Evolutionary conservation across 2,797 vertebrate genomes (phyloP), one percentile per base, ranked within the genome.

Genomic region (Malacoctenus gilli): DNA sequence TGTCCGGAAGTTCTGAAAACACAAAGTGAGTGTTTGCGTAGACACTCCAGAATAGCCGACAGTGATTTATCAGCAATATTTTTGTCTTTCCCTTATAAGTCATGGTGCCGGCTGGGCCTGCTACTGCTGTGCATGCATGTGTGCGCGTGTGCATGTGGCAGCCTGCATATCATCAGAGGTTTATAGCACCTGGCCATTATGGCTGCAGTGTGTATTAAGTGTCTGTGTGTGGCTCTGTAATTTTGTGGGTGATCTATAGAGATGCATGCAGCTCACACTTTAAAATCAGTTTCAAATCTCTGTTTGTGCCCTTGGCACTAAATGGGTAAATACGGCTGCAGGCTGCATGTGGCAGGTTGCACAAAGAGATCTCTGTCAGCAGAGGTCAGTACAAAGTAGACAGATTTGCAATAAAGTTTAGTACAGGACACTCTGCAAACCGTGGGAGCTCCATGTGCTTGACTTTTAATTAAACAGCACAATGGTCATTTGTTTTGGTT

Each of bases 71-170:
- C 56, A 72, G 49, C 63, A 22, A 21, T 49, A 54, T 68, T 70
- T 71, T 82, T 73, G 79, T 80, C 77, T 84, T 83, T 84, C 57
- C 83, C 85, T 80, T 87, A 83, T 80, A 85, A 75, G 84, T 83
- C 84, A 79, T 36, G 75, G 55, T 21, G 34, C 48, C 51, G 56
- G 41, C 28, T 25, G 23, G 4, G 23, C 8, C 4, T 25, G 25
- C 9, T 5, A 6, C 5, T 28, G 25, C 9, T 28, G 25, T 28
- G 25, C 9, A 9, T 28, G 25, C 41, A n/a, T 56, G 36, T 56
- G 20, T 37, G 36, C 59, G 49, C 44, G 35, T 71, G 9, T 58
- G 57, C 57, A 18, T 57, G 41, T 46, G 54, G 59, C 59, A 63
- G 52, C 32, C 51, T 36, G 52, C 34, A n/a, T 34, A 25, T 58